Evolutionary conservation across 1,140 invertebrate genomes (phyloP), one percentile per base, ranked within the genome.

Genomic region (Subanguina moxae): DNA sequence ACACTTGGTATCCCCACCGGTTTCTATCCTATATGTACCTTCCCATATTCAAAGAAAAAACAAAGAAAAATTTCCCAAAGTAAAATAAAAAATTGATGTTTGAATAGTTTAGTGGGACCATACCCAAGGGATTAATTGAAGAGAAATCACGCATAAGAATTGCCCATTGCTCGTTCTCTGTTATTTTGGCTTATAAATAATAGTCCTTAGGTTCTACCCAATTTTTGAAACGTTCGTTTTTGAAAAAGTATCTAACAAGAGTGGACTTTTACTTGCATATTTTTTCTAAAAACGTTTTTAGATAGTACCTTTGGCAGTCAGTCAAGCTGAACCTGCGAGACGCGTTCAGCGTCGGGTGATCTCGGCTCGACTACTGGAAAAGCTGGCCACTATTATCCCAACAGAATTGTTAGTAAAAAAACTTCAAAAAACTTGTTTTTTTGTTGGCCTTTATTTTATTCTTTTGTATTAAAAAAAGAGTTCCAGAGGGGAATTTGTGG

Each of bases 241-340:
- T 46, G 45, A 15, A 56, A 21, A 21, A 25, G 8, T 15, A 56
- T 15, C 3, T 8, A 56, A 56, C 3, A 21, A 25, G 15, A 25
- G 15, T 21, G 48, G n/a, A 56, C 48, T 56, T 56, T 56, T 56
- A 56, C 48, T 21, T 46, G 3, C n/a, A n/a, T n/a, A n/a, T n/a
- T n/a, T n/a, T n/a, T n/a, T n/a, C n/a, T 38, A 11, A 38, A 38
- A 38, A 5, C 11, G 21, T 42, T 79, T 85, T 62, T 74, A 85
- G 85, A 78, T 85, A 65, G 68, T 85, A 59, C 76, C 81, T 43
- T 79, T 84, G 19, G 84, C 84, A 58, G 77, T 85, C 28, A 78
- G 77, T 59, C 85, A 85, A 71, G 84, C 84, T 43, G 85, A 86
- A 67, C 76, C 85, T 8, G 80, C 81, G 43, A 83, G 85, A 71